Conservation (phyloP, 2,888 invertebrate species). For the Acronicta aceris region DNA sequence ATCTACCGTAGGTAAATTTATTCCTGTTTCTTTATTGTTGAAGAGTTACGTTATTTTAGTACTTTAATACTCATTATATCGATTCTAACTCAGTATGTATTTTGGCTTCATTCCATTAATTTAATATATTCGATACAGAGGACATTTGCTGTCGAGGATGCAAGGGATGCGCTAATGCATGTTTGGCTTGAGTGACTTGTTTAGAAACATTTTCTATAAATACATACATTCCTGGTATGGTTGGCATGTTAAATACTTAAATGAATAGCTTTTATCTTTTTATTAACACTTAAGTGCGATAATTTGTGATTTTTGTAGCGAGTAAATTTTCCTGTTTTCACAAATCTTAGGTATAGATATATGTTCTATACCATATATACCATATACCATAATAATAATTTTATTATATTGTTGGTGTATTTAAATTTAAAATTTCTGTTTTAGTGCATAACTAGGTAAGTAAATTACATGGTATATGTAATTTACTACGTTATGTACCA, state of each 20-base stretch:
- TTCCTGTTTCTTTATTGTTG: slow-evolving; percentile 11
- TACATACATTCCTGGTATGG: slow-evolving; percentile 15
- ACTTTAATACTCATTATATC: slow-evolving; percentile 18
- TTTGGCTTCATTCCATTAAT: slow-evolving; percentile 61
- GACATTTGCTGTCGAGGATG: slow-evolving; percentile 40
- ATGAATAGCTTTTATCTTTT: too few relatives aligned
- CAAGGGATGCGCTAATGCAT: slow-evolving; percentile 24
- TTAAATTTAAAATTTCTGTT: too few relatives aligned
- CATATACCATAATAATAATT: too few relatives aligned
- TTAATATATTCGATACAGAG: slow-evolving; percentile 40
- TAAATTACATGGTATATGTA: too few relatives aligned
- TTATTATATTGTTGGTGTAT: too few relatives aligned
- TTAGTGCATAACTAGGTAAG: too few relatives aligned
- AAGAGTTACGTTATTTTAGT: slow-evolving; percentile 15
- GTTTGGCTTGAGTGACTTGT: slow-evolving; percentile 40
- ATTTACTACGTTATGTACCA: too few relatives aligned
- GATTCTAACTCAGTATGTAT: slow-evolving; percentile 26
- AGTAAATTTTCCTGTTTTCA: too few relatives aligned
- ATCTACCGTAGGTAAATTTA: slow-evolving; percentile 7
- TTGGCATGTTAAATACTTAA: background rate
- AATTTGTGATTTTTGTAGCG: too few relatives aligned
- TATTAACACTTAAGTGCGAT: slow-evolving; percentile 1
- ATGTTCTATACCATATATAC: too few relatives aligned
- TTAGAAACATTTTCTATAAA: slow-evolving; percentile 37
- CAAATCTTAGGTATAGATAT: too few relatives aligned